Base-by-base conservation (phyloP, 92 coral and sea anemone species). In the Blastomussa wellsi region DNA sequence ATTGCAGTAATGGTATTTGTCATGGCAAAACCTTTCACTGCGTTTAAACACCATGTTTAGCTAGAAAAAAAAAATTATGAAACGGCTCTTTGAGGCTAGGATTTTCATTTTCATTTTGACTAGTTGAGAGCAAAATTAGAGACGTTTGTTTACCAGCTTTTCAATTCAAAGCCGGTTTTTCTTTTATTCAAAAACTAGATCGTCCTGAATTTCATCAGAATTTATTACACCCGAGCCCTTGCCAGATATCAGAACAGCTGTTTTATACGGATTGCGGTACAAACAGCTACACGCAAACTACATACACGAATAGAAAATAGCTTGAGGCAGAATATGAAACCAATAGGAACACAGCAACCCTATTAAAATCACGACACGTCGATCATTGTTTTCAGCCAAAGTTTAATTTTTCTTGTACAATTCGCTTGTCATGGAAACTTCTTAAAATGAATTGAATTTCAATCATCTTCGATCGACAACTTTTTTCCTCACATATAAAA, bases 401-500 rank as follows among this genome's bases (percentile, higher is more conserved):
- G 80, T 52, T 51, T 28, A 76, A 76, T 76, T 76, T 76, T 76
- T 76, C 80, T 76, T 29, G 39, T 22, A 33, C 38, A 33, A 52
- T 49, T 29, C 29, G 0, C 22, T 7, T 35, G 44, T 16, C 80
- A 76, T 76, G 44, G 80, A 29, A 76, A 76, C 67, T 7, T 4
- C 22, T 62, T 39, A 17, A 79, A n/a, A 59, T 39, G 36, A 79
- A 60, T 10, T 69, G n/a, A 70, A 33, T 36, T 16, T 37, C 8
- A 69, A 70, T 15, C 74, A 36, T 20, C 24, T 67, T 67, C 41
- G 32, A 13, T 14, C 5, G n/a, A n/a, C n/a, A n/a, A 19, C n/a
- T 33, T 24, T 32, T 14, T 68, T 7, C n/a, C 26, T 20, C 15
- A 5, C 62, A 19, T 55, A 35, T 36, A 32, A 32, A 69, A 14